A percentile compares a stretch with the other conserved stretches of the same genome.
phyloP scores from a whole-genome alignment of 1,140 invertebrate species.

The Zaprionus davidi region DNA sequence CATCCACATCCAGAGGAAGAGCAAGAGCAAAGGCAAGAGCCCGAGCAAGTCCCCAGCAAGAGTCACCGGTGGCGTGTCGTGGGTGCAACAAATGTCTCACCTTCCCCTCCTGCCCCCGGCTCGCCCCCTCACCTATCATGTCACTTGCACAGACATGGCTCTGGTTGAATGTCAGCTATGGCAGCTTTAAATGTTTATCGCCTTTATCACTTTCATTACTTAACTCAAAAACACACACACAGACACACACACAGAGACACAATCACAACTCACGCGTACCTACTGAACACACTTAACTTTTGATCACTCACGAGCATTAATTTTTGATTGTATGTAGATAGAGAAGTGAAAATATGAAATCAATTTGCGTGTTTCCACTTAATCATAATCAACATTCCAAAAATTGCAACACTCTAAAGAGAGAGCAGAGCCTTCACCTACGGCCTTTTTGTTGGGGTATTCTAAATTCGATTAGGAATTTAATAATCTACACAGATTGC shows the following conservation, averaged over 20 bases:
- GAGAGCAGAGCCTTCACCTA: neutral
- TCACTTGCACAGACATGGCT: slow-evolving; percentile 52
- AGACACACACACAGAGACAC: slow-evolving; percentile 39
- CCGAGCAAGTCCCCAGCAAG: slow-evolving; percentile 6
- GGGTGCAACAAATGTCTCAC: slow-evolving; percentile 47
- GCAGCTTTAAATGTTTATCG: slow-evolving; percentile 72
- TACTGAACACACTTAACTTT: slow-evolving; percentile 42
- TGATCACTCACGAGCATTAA: slow-evolving; percentile 29
- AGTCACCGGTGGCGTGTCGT: slow-evolving; percentile 4
- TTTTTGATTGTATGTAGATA: slow-evolving; percentile 30
- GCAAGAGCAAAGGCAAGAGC: neutral
- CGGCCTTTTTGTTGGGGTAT: slow-evolving; percentile 9
- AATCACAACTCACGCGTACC: slow-evolving; percentile 15
- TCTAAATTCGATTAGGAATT: slow-evolving; percentile 11
- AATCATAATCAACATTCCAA: slow-evolving; percentile 4
- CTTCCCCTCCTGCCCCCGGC: neutral
- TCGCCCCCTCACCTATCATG: neutral
- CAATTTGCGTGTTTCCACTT: slow-evolving; percentile 5
- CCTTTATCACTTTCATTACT: slow-evolving; percentile 72
- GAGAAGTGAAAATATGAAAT: slow-evolving; percentile 13
- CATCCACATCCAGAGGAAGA: neutral
- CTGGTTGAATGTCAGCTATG: slow-evolving; percentile 22
- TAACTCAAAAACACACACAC: slow-evolving; percentile 53
- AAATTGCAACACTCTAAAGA: neutral
- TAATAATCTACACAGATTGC: slow-evolving; percentile 21